phyloP scores from a whole-genome alignment of 2,888 invertebrate species.

The Leptopterna dolabrata region DNA sequence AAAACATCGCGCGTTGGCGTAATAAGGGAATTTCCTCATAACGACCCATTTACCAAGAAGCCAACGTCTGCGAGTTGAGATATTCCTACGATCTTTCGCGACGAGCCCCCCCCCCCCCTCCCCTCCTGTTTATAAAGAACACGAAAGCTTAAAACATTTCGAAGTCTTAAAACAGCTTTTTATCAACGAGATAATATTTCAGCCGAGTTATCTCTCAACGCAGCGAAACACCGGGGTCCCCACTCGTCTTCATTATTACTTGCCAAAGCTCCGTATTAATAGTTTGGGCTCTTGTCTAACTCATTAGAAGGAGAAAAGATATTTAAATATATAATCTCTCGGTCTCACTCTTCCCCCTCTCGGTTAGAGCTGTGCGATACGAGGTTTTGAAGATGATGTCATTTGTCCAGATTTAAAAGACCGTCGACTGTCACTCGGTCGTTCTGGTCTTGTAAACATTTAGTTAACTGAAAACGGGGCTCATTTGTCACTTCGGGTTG shows the following conservation, averaged over 20 bases:
- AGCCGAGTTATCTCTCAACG: slow-evolving; percentile 32
- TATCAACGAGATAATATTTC: slow-evolving; percentile 47
- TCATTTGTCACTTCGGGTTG: slow-evolving; percentile 47
- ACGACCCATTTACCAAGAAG: not conserved
- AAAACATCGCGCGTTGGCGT: too few species aligned
- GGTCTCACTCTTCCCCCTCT: not conserved
- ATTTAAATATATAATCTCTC: slow-evolving; percentile 52
- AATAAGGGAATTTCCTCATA: not conserved
- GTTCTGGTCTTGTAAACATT: slow-evolving; percentile 53
- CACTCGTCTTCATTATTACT: slow-evolving; percentile 54
- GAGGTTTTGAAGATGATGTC: slow-evolving; percentile 39
- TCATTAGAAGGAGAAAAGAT: slow-evolving; percentile 34
- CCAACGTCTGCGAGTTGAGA: slow-evolving; percentile 5
- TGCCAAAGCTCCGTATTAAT: slow-evolving; percentile 59
- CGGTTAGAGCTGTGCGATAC: not conserved
- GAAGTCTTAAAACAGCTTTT: slow-evolving; percentile 31
- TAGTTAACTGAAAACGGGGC: slow-evolving; percentile 49
- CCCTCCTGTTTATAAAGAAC: slow-evolving; percentile 24
- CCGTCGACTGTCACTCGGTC: slow-evolving; percentile 39
- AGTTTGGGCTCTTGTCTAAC: slow-evolving; percentile 28
- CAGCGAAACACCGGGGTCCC: slow-evolving; percentile 35
- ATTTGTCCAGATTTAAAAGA: slow-evolving; percentile 53
- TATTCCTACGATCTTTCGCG: not conserved
- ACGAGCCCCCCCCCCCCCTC: not conserved
- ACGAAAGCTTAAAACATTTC: slow-evolving; percentile 1